Evolutionary conservation across 2,888 invertebrate species (phyloP).

Genomic region (Erpobdella octoculata): DNA sequence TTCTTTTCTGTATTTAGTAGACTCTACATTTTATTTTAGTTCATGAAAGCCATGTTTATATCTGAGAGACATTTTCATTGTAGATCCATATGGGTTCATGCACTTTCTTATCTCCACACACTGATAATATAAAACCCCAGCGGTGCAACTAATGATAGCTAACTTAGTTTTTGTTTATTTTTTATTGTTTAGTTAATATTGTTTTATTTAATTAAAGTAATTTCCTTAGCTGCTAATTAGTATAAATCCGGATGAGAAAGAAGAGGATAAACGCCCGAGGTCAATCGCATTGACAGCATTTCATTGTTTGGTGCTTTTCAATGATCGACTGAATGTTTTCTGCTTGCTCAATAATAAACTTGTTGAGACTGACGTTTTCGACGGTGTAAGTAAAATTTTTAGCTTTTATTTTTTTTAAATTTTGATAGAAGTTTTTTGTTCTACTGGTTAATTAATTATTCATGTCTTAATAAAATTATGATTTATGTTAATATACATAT

Average conservation of each 20-base stretch:
- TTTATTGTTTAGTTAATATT: neutral
- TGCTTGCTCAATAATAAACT: slow-evolving; percentile 13
- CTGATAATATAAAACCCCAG: no score
- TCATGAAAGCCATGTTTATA: no score
- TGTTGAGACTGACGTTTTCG: neutral
- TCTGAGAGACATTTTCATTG: no score
- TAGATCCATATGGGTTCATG: no score
- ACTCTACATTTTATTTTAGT: no score
- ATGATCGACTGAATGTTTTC: slow-evolving; percentile 58
- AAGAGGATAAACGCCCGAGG: slow-evolving; percentile 53
- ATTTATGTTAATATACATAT: neutral
- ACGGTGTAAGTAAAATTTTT: slow-evolving; percentile 9
- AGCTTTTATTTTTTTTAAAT: no score
- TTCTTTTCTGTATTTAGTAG: no score
- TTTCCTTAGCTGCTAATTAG: neutral
- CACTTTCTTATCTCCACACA: no score
- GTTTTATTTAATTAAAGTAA: neutral
- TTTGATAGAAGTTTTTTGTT: neutral
- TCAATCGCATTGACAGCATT: slow-evolving; percentile 80
- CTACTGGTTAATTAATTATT: slow-evolving; percentile 37
- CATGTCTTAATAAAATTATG: slow-evolving; percentile 46
- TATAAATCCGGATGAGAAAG: neutral
- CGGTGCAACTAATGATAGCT: no score
- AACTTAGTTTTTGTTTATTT: neutral
- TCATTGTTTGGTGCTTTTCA: slow-evolving; percentile 75